Conservation (phyloP, 2,888 invertebrate species). For the Pollenia griseotomentosa region DNA sequence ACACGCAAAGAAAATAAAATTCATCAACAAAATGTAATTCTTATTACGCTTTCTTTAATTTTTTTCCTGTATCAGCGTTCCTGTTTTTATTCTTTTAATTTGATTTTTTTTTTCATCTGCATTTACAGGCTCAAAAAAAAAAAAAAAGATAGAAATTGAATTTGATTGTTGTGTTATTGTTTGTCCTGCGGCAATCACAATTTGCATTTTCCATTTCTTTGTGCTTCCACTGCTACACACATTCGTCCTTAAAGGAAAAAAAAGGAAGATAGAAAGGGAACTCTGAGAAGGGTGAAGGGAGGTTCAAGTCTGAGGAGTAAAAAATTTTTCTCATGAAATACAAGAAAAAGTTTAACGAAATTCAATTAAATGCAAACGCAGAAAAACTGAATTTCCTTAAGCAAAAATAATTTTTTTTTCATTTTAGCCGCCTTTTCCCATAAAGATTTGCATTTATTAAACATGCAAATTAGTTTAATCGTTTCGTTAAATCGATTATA, state of each 20-base stretch:
- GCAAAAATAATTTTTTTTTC: not conserved
- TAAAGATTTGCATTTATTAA: conserved; percentile 22
- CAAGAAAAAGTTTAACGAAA: conserved; percentile 15
- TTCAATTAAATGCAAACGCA: conserved; percentile 43
- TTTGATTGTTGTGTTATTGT: conserved; percentile 64
- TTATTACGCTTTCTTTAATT: conserved; percentile 4
- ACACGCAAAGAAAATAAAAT: too few relatives aligned
- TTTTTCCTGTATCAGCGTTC: not conserved
- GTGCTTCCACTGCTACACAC: conserved; percentile 22
- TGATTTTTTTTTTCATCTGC: not conserved
- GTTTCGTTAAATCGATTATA: not conserved
- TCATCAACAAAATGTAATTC: not conserved
- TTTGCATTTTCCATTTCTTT: conserved; percentile 53
- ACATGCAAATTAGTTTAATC: not conserved
- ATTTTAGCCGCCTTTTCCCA: not conserved
- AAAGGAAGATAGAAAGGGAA: not conserved
- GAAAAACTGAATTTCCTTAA: conserved; percentile 15
- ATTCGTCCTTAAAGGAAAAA: not conserved
- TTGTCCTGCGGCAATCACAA: conserved; percentile 61
- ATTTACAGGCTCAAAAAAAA: not conserved
- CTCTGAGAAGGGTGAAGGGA: not conserved
- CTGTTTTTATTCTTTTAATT: conserved; percentile 6
- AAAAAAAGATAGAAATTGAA: conserved; percentile 45
- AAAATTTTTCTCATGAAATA: conserved; percentile 3
- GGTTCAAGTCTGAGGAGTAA: not conserved